Evolutionary conservation across 2,888 invertebrate genomes (phyloP).

Genomic region (Leptinotarsa peninsularis): DNA sequence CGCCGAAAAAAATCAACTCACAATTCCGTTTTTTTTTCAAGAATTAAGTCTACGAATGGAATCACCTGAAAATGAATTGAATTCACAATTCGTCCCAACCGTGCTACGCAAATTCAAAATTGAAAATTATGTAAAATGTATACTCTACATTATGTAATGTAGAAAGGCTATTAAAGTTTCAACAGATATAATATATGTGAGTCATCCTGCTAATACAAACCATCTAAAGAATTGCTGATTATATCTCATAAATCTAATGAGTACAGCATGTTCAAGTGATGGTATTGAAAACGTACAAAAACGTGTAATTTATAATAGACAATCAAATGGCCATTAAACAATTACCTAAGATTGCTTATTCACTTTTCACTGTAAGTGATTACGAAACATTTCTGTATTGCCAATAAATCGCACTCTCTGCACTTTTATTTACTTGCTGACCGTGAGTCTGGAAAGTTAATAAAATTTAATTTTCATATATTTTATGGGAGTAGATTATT

Average conservation of each 20-base stretch:
- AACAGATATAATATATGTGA: not conserved
- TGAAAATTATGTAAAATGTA: not conserved
- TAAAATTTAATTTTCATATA: no score
- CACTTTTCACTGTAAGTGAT: not conserved
- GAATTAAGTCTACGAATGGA: no score
- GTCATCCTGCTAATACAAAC: not conserved
- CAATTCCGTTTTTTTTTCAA: no score
- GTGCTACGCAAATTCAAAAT: not conserved
- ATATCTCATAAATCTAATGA: not conserved
- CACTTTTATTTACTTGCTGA: not conserved
- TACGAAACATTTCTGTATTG: not conserved
- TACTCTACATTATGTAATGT: not conserved
- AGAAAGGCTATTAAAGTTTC: slow-evolving; percentile 2
- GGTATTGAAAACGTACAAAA: slow-evolving; percentile 1
- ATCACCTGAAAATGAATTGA: no score
- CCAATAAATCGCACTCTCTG: not conserved
- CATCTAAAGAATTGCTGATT: not conserved
- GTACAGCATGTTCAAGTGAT: not conserved
- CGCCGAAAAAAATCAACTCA: no score
- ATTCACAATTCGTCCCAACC: no score
- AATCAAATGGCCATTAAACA: slow-evolving; percentile 10
- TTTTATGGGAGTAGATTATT: no score
- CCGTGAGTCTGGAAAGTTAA: not conserved
- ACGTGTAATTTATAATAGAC: slow-evolving; percentile 14
- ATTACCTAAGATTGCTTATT: slow-evolving; percentile 1